These are phyloP conservation scores for Drosophila mimica DNA, from an alignment of 2,888 invertebrate species.

Conservation along the genomic window DNA sequence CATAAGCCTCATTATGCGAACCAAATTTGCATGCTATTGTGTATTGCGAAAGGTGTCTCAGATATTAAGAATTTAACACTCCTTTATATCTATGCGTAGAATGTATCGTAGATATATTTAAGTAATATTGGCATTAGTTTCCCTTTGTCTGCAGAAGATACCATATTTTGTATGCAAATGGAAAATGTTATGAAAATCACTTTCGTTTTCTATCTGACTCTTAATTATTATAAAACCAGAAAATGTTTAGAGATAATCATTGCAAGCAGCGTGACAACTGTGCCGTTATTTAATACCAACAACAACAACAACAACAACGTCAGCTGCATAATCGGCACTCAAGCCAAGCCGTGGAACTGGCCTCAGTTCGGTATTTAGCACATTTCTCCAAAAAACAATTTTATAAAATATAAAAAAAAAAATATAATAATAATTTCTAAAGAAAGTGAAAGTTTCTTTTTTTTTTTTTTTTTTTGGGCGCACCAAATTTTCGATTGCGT, in stretches of 20 bases:
- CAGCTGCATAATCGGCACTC: conserved; percentile 49
- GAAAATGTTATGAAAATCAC: conserved; percentile 56
- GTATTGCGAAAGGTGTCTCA: background rate
- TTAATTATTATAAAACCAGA: conserved; percentile 72
- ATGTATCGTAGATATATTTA: background rate
- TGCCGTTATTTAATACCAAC: conserved; percentile 71
- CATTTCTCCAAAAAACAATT: conserved; percentile 57
- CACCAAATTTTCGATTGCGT: conserved; percentile 39
- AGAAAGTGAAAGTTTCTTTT: conserved; percentile 75
- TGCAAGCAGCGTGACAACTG: conserved; percentile 64
- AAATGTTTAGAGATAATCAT: conserved; percentile 46
- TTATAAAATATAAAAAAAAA: conserved; percentile 22
- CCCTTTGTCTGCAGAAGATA: too few species aligned
- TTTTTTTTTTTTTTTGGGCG: conserved; percentile 43
- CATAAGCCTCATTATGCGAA: conserved; percentile 12
- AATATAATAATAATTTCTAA: conserved; percentile 66
- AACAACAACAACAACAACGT: conserved; percentile 15
- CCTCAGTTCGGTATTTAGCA: conserved; percentile 66
- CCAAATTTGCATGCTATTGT: conserved; percentile 19
- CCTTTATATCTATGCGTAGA: background rate
- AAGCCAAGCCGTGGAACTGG: conserved; percentile 18
- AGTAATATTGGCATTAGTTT: background rate
- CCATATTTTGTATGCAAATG: background rate
- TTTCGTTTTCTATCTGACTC: conserved; percentile 66
- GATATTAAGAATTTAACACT: background rate